Percentiles rank a stretch among this genome's conserved stretches.
Evolutionary conservation across 2,888 invertebrate species (phyloP).

Genomic region (Chalcosyrphus nemorum): DNA sequence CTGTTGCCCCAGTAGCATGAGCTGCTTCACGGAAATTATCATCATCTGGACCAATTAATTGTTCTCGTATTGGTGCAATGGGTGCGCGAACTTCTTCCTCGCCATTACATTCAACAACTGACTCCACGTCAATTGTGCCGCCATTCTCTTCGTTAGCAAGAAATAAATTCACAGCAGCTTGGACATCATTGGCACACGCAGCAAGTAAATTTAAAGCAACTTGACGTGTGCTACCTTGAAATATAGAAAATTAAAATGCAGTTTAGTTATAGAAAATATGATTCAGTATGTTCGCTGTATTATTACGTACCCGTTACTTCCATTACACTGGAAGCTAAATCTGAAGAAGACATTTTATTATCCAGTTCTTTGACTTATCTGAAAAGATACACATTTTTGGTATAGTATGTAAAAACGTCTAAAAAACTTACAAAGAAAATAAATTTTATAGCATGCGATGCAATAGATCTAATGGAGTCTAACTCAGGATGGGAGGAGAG

Average conservation of each 20-base stretch:
- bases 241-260: background rate
- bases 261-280: background rate
- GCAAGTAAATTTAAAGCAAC: slow-evolving; percentile 75
- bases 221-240: slow-evolving; percentile 51
- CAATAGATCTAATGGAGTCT: too few species aligned
- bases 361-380: background rate
- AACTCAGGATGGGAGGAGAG: too few species aligned
- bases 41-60: slow-evolving; percentile 80
- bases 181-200: slow-evolving; percentile 79
- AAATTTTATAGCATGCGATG: too few species aligned
- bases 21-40: slow-evolving; percentile 80
- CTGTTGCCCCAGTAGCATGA: slow-evolving; percentile 74
- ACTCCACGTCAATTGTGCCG: slow-evolving; percentile 39
- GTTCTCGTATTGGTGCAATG: slow-evolving; percentile 81
- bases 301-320: slow-evolving; percentile 78
- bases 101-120: slow-evolving; percentile 61
- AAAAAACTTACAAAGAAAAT: too few species aligned
- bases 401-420: too few species aligned
- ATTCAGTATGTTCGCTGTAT: background rate
- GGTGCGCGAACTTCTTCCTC: slow-evolving; percentile 80
- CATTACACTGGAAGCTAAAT: slow-evolving; percentile 77
- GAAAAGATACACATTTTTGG: background rate
- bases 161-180: slow-evolving; percentile 79
- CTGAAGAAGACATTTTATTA: slow-evolving; percentile 63
- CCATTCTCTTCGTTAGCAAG: slow-evolving; percentile 74